Evolutionary conservation across 2,888 invertebrate species (phyloP).

Genomic region (Protodeltote pygarga): DNA sequence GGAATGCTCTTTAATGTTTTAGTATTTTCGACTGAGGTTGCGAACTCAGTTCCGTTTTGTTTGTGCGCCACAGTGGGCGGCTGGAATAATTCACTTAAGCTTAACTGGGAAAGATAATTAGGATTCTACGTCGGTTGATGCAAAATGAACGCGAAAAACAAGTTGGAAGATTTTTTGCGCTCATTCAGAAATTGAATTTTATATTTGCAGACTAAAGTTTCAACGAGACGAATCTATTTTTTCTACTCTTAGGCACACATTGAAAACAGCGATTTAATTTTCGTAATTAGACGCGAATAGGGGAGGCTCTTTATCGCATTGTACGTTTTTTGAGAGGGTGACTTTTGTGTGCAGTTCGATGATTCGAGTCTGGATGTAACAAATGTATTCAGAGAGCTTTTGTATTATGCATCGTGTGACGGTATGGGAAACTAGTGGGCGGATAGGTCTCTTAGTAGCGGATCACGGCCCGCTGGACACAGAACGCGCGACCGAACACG

Average conservation of each 20-base stretch:
- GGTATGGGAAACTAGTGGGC: slow-evolving; percentile 64
- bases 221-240: slow-evolving; percentile 78
- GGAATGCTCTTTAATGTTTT: slow-evolving; percentile 85
- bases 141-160: slow-evolving; percentile 86
- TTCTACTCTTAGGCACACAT: slow-evolving; percentile 70
- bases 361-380: slow-evolving; percentile 56
- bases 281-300: slow-evolving; percentile 63
- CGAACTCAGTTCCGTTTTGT: slow-evolving; percentile 83
- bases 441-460: slow-evolving; percentile 77
- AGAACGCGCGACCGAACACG: slow-evolving; percentile 82
- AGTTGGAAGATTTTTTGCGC: slow-evolving; percentile 82
- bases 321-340: slow-evolving; percentile 48
- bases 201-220: slow-evolving; percentile 83
- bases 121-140: slow-evolving; percentile 86
- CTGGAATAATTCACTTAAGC: slow-evolving; percentile 86
- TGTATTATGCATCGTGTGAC: slow-evolving; percentile 73
- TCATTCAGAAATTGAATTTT: slow-evolving; percentile 86
- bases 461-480: slow-evolving; percentile 78
- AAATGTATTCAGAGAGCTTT: slow-evolving; percentile 65
- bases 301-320: slow-evolving; percentile 40
- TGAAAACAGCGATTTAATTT: slow-evolving; percentile 68
- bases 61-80: slow-evolving; percentile 84
- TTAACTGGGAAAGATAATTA: slow-evolving; percentile 87
- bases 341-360: slow-evolving; percentile 60
- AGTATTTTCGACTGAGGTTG: slow-evolving; percentile 86